phyloP scores from a whole-genome alignment of 2,888 invertebrate genomes.

The Cremastinae sp. region DNA sequence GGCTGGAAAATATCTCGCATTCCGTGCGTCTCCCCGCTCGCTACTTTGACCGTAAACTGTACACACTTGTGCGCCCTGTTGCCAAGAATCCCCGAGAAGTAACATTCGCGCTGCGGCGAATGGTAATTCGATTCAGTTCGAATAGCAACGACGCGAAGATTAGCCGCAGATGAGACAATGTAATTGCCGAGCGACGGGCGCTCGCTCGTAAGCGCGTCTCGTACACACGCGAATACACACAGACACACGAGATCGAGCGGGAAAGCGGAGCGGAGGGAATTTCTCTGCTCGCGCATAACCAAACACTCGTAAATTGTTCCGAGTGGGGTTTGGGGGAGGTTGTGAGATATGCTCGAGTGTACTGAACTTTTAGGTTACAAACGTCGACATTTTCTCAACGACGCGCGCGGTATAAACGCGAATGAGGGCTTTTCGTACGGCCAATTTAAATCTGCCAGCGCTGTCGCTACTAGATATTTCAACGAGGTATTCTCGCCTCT shows the following conservation, averaged over 20 bases:
- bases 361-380: slow-evolving; percentile 52
- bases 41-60: not conserved
- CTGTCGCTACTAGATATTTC: slow-evolving; percentile 60
- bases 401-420: slow-evolving; percentile 30
- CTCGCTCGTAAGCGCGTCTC: not conserved
- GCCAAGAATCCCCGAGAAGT: slow-evolving; percentile 36
- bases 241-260: not conserved
- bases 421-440: slow-evolving; percentile 42
- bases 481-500: slow-evolving; percentile 58
- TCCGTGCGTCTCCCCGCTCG: not conserved
- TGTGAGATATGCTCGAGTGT: slow-evolving; percentile 44
- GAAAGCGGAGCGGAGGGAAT: not conserved
- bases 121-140: slow-evolving; percentile 32
- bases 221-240: not conserved
- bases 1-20: not conserved
- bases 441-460: slow-evolving; percentile 64
- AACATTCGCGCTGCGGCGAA: slow-evolving; percentile 1
- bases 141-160: not conserved
- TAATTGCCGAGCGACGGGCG: slow-evolving; percentile 30
- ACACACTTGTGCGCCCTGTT: slow-evolving; percentile 1
- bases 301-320: slow-evolving; percentile 45
- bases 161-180: slow-evolving; percentile 40
- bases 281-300: slow-evolving; percentile 13
- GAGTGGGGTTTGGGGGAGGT: not conserved
- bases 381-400: slow-evolving; percentile 56